Conservation (phyloP, 2,113 vertebrate genomes). For the Tamias sibiricus region DNA sequence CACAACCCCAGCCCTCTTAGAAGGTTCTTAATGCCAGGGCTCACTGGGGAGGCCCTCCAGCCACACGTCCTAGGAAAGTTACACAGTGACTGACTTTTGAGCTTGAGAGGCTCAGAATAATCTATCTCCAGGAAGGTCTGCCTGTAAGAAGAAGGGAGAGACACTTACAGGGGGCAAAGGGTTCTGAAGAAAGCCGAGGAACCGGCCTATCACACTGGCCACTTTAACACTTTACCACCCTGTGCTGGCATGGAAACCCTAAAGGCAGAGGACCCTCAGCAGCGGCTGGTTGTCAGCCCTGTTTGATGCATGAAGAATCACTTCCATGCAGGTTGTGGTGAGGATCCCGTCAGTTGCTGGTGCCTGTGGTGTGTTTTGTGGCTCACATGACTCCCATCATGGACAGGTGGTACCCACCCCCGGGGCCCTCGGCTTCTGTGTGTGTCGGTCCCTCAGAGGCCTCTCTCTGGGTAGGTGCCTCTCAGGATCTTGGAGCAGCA, state of each 20-base stretch:
- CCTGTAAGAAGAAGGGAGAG: not conserved
- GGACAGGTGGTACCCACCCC: not conserved
- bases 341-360: not conserved
- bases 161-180: not conserved
- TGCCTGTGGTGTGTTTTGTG: not conserved
- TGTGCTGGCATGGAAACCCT: not conserved
- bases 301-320: not conserved
- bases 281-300: not conserved
- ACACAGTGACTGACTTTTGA: not conserved
- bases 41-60: not conserved
- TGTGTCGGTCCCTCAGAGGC: not conserved
- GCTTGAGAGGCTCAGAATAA: not conserved
- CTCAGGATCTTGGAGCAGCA: not conserved
- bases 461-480: not conserved
- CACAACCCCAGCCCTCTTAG: too few species aligned
- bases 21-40: not conserved
- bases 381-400: too few species aligned
- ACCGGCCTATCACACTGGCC: not conserved
- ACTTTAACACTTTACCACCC: too few species aligned
- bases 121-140: not conserved
- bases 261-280: not conserved
- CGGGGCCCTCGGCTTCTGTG: not conserved
- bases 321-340: not conserved
- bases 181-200: not conserved
- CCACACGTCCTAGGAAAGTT: not conserved